Percentiles rank a stretch among this genome's conserved stretches.
Conservation (phyloP, 2,888 invertebrate species). For the Linnaemya vulpina region DNA sequence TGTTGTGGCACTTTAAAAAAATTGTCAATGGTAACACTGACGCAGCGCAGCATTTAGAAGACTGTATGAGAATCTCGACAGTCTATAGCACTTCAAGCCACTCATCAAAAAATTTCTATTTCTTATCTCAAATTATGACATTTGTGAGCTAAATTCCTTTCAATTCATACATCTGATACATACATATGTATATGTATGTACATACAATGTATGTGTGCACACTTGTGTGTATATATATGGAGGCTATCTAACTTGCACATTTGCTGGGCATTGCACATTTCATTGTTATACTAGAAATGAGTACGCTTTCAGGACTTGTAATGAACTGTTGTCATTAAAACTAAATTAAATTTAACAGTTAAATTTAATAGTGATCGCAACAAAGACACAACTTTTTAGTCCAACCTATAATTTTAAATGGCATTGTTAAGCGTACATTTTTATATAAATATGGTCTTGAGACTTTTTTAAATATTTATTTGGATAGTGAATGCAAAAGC, state of each 20-base stretch:
- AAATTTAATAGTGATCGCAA: slow-evolving; percentile 1
- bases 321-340: background rate
- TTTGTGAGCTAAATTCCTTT: no score
- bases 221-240: background rate
- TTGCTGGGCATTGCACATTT: background rate
- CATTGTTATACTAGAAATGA: background rate
- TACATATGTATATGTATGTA: no score
- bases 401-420: slow-evolving; percentile 51
- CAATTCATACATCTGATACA: no score
- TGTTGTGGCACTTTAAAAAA: no score
- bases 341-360: slow-evolving; percentile 10
- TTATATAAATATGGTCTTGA: slow-evolving; percentile 52
- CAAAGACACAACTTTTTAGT: slow-evolving; percentile 17
- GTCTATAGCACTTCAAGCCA: no score
- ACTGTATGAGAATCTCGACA: no score
- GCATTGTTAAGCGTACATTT: slow-evolving; percentile 46
- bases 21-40: no score
- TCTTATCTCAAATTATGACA: no score
- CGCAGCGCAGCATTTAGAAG: no score
- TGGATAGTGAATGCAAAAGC: background rate
- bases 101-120: no score
- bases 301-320: background rate
- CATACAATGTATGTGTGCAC: background rate
- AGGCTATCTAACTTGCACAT: background rate
- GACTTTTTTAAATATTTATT: slow-evolving; percentile 17